Evolutionary conservation across 2,888 invertebrate genomes (phyloP).

Genomic region (Trilocha varians): DNA sequence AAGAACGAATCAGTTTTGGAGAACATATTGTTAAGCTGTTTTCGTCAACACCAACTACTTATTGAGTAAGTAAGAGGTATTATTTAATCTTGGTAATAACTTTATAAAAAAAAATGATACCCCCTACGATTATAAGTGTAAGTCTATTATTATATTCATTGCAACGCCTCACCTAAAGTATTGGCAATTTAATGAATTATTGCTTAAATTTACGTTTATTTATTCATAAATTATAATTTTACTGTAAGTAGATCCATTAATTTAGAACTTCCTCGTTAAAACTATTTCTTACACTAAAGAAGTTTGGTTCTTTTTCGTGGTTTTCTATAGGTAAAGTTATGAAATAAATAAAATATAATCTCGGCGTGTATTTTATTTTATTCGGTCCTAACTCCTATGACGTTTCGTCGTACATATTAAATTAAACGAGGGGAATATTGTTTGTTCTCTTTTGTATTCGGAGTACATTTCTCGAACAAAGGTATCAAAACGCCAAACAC

Average conservation of each 20-base stretch:
- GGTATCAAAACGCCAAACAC: slow-evolving; percentile 9
- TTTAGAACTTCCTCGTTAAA: too few species aligned
- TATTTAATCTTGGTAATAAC: too few species aligned
- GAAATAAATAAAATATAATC: slow-evolving; percentile 11
- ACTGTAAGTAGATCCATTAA: too few species aligned
- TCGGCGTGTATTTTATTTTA: background rate
- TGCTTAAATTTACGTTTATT: too few species aligned
- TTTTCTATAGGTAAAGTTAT: background rate
- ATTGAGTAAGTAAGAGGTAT: slow-evolving; percentile 33
- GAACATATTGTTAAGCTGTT: slow-evolving; percentile 37
- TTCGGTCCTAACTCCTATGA: slow-evolving; percentile 2
- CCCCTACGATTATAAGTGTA: too few species aligned
- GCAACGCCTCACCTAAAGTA: too few species aligned
- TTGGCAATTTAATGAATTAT: too few species aligned
- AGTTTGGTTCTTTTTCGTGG: too few species aligned
- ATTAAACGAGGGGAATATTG: slow-evolving; percentile 12
- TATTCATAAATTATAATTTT: too few species aligned
- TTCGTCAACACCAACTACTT: slow-evolving; percentile 56
- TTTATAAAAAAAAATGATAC: too few species aligned
- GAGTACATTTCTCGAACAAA: slow-evolving; percentile 6
- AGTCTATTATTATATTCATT: too few species aligned
- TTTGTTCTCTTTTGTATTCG: slow-evolving; percentile 13
- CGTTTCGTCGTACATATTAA: slow-evolving; percentile 6
- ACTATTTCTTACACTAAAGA: too few species aligned
- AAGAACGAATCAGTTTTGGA: slow-evolving; percentile 43